Percentiles rank a stretch among this genome's conserved stretches.
Evolutionary conservation across 2,797 vertebrate species (phyloP).

Genomic region (Semaprochilodus insignis): DNA sequence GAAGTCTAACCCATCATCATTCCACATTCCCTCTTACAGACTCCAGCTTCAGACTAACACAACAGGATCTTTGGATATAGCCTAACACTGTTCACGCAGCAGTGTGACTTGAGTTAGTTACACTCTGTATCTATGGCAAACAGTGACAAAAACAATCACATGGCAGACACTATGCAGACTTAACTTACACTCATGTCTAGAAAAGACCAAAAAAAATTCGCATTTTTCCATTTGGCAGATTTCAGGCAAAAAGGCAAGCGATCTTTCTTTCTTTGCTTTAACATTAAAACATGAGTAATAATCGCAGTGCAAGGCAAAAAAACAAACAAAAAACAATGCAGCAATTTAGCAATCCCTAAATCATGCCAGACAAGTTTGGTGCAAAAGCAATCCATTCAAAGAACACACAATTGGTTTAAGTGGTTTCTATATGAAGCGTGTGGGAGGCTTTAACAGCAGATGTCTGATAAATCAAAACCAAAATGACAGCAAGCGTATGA

Average conservation of each 20-base stretch:
- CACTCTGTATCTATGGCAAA: conserved; percentile 13
- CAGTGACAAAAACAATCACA: conserved; percentile 9
- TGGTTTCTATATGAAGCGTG: conserved; percentile 23
- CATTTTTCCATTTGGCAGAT: conserved; percentile 61
- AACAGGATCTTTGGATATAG: conserved; percentile 72
- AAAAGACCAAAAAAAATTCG: conserved; percentile 7
- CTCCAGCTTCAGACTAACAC: conserved; percentile 20
- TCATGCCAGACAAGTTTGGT: conserved; percentile 42
- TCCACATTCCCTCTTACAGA: conserved; percentile 4
- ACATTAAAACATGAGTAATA: conserved; percentile 51
- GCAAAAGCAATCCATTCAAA: conserved; percentile 22
- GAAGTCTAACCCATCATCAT: not conserved
- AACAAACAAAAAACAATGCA: not conserved
- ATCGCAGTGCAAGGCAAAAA: not conserved
- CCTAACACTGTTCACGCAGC: conserved; percentile 63
- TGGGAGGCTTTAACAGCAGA: conserved; percentile 18
- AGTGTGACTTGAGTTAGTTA: conserved; percentile 8
- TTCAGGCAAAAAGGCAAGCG: conserved; percentile 65
- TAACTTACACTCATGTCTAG: not conserved
- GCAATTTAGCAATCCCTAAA: conserved; percentile 30
- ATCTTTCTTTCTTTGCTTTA: conserved; percentile 38
- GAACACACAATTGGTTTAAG: conserved; percentile 25
- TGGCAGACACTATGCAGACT: not conserved
- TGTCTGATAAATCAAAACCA: conserved; percentile 9
- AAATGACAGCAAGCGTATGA: not conserved